Conservation (phyloP, 2,888 invertebrate genomes). For the Apantesis nais region DNA sequence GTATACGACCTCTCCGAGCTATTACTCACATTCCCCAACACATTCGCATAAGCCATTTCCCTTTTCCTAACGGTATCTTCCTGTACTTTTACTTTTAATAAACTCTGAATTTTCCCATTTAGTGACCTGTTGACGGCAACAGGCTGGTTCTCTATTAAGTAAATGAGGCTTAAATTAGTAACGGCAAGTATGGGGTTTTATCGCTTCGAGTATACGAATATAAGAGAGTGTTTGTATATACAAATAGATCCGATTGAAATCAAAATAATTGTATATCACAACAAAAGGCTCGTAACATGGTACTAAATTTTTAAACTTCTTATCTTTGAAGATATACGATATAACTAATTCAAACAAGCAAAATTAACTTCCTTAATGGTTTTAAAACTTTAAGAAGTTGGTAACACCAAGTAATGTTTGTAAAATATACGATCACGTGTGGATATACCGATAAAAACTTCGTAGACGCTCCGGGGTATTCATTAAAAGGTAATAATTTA, state of each 20-base stretch:
- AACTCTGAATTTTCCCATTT: background rate
- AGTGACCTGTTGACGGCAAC: too few species aligned
- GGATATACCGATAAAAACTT: conserved; percentile 76
- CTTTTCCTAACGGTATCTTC: background rate
- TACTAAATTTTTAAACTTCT: background rate
- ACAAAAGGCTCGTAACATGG: background rate
- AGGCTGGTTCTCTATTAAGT: background rate
- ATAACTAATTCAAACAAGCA: conserved; percentile 34
- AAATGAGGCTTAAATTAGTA: background rate
- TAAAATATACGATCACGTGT: conserved; percentile 70
- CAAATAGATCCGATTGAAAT: background rate
- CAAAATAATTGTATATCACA: background rate
- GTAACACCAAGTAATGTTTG: conserved; percentile 48
- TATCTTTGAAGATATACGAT: conserved; percentile 25
- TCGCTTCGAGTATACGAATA: too few species aligned
- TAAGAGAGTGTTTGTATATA: too few species aligned
- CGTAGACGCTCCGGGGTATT: conserved; percentile 66
- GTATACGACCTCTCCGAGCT: background rate
- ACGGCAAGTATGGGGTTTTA: background rate
- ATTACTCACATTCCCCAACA: background rate
- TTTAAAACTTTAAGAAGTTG: conserved; percentile 25
- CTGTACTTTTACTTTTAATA: background rate
- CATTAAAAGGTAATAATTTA: conserved; percentile 70
- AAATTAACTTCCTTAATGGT: conserved; percentile 48
- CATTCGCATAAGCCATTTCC: background rate